Base-by-base conservation (phyloP, 2,888 invertebrate genomes). In the Phasia obesa region DNA sequence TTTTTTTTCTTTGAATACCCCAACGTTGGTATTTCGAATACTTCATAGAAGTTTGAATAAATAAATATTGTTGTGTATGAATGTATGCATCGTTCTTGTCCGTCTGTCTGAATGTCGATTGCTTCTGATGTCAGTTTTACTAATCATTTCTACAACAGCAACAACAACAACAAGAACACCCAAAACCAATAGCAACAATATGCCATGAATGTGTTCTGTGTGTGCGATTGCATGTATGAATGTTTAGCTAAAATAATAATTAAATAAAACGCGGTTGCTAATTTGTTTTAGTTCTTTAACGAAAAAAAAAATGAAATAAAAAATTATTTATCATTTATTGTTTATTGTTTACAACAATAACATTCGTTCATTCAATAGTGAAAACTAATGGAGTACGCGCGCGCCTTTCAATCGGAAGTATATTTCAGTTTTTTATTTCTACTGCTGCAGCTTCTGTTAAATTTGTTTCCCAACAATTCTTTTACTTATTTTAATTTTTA, bases 341-440 rank as follows among this genome's bases (percentile, higher is more conserved):
- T 35, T 85, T 64, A 74, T 82, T 84, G 80, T 84, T 85, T 86
- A 88, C 86, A 86, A 86, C 86, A 86, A 88, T 85, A 86, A 86
- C 85, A 86, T 86, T 86, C 88, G 89, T 89, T 89, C 89, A 88
- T 74, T 74, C 88, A 89, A 86, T 86, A 83, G 86, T 85, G 85
- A 75, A 75, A 79, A 83, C 75, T 74, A 64, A 70, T 71, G 65
- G 65, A 78, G 85, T 86, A 86, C 85, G 86, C 88, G 86, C 70
- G 82, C 81, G 82, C 82, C 78, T 78, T 83, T 79, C 44, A 83
- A 75, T 79, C 82, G 82, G 82, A 83, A 83, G 79, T 83, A 38
- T 38, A 51, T 31, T 64, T 65, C 17, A 47, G 17, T 70, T 62
- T 38, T 64, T 35, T 59, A 35, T 62, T 64, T 6, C 21, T 60